Conservation (phyloP, 2,797 vertebrate species). For the Poecilia picta region DNA sequence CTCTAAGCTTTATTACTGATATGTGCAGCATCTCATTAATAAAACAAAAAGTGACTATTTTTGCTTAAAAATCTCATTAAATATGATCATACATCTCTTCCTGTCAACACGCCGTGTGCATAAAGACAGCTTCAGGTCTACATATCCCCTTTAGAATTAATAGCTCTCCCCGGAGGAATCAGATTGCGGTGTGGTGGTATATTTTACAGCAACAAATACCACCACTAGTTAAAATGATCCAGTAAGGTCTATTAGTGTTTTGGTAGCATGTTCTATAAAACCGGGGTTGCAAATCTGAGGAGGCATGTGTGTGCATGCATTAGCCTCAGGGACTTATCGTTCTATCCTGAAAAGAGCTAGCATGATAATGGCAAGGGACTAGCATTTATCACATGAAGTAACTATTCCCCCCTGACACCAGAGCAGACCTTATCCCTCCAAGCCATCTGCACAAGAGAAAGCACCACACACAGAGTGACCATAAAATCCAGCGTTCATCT, state of each 20-base stretch:
- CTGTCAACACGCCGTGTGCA: conserved; percentile 37
- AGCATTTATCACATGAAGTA: conserved; percentile 65
- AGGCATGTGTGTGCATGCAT: conserved; percentile 23
- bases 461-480: conserved; percentile 44
- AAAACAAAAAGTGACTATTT: conserved; percentile 53
- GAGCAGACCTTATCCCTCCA: conserved; percentile 54
- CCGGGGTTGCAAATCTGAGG: neutral
- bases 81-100: conserved; percentile 46
- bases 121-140: conserved; percentile 33
- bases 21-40: conserved; percentile 52
- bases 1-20: conserved; percentile 55
- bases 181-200: conserved; percentile 23
- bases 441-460: conserved; percentile 60
- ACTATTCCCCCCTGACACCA: conserved; percentile 48
- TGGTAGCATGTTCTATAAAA: conserved; percentile 10
- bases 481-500: conserved; percentile 69
- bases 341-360: conserved; percentile 39
- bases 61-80: conserved; percentile 50
- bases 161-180: conserved; percentile 22
- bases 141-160: conserved; percentile 45
- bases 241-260: conserved; percentile 10
- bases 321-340: conserved; percentile 45
- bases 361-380: conserved; percentile 48
- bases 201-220: conserved; percentile 11
- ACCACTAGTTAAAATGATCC: conserved; percentile 28